Percentiles rank a stretch among this genome's conserved stretches.
phyloP scores from a whole-genome alignment of 1,140 invertebrate species.

The Aphis craccivora region DNA sequence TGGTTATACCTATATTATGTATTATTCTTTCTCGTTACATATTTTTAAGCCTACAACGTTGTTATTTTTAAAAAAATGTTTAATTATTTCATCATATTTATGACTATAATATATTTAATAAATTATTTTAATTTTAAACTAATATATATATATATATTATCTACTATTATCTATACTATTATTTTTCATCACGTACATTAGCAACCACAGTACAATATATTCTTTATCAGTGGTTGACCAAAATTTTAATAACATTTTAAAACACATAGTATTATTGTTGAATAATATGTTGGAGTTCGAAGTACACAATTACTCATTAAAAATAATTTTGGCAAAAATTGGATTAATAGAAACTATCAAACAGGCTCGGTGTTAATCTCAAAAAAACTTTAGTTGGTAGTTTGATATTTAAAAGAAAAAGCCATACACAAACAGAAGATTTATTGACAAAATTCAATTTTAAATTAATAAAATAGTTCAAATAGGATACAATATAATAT shows the following conservation, averaged over 20 bases:
- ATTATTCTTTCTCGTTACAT: too few species aligned
- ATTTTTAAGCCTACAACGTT: too few species aligned
- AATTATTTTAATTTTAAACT: too few species aligned
- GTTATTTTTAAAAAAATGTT: too few species aligned
- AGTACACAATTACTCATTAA: too few species aligned
- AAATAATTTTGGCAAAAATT: neutral
- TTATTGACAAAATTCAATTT: neutral
- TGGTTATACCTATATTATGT: neutral
- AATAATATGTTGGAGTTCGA: neutral
- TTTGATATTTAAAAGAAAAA: neutral
- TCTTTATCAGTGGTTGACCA: neutral
- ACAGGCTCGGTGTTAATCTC: neutral
- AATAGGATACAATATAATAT: neutral
- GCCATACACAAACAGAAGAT: neutral
- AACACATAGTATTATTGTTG: too few species aligned
- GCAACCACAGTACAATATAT: neutral
- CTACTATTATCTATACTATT: too few species aligned
- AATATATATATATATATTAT: too few species aligned
- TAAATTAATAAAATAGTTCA: neutral
- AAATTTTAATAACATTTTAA: neutral
- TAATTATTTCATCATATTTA: too few species aligned
- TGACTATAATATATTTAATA: too few species aligned
- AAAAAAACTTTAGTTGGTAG: neutral
- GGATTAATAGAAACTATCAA: neutral
- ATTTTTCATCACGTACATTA: neutral